Conservation (phyloP, 2,888 invertebrate species). For the Eupithecia tripunctaria region DNA sequence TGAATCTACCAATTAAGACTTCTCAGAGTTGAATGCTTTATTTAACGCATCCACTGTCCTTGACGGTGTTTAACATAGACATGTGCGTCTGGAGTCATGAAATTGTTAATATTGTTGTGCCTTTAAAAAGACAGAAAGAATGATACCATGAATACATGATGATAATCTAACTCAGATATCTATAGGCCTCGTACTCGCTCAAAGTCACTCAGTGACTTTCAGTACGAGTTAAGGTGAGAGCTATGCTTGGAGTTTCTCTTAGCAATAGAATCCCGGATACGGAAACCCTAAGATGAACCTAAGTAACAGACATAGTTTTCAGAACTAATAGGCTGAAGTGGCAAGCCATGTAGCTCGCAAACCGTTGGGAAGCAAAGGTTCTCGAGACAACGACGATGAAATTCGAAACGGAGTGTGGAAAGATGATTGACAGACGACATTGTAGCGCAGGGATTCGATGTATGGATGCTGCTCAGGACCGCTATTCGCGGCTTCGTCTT, state of each 20-base stretch:
- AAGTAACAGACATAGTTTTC: background rate
- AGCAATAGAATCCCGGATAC: background rate
- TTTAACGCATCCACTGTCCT: too few relatives aligned
- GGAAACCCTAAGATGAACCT: background rate
- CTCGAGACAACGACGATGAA: background rate
- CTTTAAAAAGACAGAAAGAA: background rate
- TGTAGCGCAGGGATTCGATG: too few relatives aligned
- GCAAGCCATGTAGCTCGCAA: background rate
- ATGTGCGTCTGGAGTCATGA: too few relatives aligned
- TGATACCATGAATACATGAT: background rate
- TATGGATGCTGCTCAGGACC: too few relatives aligned
- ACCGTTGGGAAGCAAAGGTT: background rate
- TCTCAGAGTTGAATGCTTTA: background rate
- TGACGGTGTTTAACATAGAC: too few relatives aligned
- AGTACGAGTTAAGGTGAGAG: background rate
- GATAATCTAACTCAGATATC: background rate
- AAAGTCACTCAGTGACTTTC: background rate
- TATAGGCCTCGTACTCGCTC: background rate
- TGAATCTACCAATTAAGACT: slow-evolving; percentile 18
- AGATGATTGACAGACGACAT: background rate
- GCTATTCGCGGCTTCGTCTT: too few relatives aligned
- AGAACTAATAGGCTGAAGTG: background rate
- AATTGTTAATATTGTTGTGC: background rate
- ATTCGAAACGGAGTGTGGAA: background rate
- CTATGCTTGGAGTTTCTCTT: background rate